Percentiles rank a stretch among this genome's conserved stretches.
Evolutionary conservation across 2,888 invertebrate genomes (phyloP).

Genomic region (Epistrophe grossulariae): DNA sequence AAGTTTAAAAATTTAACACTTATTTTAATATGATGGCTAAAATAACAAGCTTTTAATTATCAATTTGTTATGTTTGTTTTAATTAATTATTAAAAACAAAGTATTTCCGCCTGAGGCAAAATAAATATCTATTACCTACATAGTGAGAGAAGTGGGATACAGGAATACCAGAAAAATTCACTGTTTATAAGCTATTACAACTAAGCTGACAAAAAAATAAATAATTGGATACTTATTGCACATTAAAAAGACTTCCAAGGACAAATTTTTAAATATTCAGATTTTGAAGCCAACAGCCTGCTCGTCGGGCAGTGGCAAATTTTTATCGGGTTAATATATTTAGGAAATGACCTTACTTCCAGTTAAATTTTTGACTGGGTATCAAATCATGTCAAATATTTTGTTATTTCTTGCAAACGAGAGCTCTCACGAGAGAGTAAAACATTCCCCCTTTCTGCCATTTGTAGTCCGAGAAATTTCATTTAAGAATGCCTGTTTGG

Average conservation of each 20-base stretch:
- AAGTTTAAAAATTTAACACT: slow-evolving; percentile 16
- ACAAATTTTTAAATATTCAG: background rate
- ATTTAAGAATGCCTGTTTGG: too few species aligned
- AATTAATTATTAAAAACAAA: background rate
- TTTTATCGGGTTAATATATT: too few species aligned
- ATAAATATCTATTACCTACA: too few species aligned
- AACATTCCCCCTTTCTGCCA: too few species aligned
- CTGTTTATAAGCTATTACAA: background rate
- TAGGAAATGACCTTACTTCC: too few species aligned
- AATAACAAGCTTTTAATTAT: slow-evolving; percentile 5
- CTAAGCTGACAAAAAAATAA: background rate
- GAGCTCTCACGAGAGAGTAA: too few species aligned
- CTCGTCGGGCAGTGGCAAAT: too few species aligned
- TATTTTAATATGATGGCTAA: background rate
- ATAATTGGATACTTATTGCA: background rate
- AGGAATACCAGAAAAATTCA: background rate
- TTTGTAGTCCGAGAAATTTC: too few species aligned
- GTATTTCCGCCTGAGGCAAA: background rate
- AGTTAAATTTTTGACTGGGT: too few species aligned
- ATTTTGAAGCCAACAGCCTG: too few species aligned
- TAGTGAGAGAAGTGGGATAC: background rate
- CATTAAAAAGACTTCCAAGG: background rate
- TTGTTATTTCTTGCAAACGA: too few species aligned
- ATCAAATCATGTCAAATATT: too few species aligned
- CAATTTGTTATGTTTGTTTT: slow-evolving; percentile 12